These are phyloP conservation scores for Sinodicranocentrus sp. DNA, from an alignment of 2,888 invertebrate species.

Conservation along the genomic window DNA sequence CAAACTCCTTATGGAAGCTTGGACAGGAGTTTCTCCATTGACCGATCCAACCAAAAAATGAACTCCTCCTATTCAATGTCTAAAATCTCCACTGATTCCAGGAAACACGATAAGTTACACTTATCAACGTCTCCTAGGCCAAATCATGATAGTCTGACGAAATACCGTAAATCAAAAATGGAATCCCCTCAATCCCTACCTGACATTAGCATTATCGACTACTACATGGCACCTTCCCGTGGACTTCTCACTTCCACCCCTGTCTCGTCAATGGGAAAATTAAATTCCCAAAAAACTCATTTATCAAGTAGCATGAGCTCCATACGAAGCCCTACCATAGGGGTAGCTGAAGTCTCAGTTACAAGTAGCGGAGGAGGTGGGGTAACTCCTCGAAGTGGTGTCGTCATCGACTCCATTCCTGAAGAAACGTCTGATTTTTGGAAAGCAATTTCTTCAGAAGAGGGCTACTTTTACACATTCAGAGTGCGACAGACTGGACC, in stretches of 20 bases:
- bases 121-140: conserved; percentile 10
- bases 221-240: conserved; percentile 63
- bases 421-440: conserved; percentile 73
- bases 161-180: conserved; percentile 63
- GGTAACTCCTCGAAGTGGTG: conserved; percentile 44
- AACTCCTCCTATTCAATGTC: conserved; percentile 45
- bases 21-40: conserved; percentile 53
- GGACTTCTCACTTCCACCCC: conserved; percentile 71
- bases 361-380: conserved; percentile 34
- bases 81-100: conserved; percentile 36
- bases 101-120: conserved; percentile 26
- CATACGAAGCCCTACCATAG: conserved; percentile 50
- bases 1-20: conserved; percentile 64
- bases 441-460: conserved; percentile 73
- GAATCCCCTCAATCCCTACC: conserved; percentile 70
- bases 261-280: conserved; percentile 62
- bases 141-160: conserved; percentile 63
- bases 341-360: conserved; percentile 63
- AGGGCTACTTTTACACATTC: conserved; percentile 76
- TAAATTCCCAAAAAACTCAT: conserved; percentile 46
- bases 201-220: conserved; percentile 67
- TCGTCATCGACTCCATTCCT: conserved; percentile 71
- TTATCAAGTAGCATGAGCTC: conserved; percentile 64
- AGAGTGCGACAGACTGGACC: conserved; percentile 76
- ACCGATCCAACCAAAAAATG: conserved; percentile 48